Conservation (phyloP, 2,797 vertebrate genomes). For the Loris lydekkerianus region DNA sequence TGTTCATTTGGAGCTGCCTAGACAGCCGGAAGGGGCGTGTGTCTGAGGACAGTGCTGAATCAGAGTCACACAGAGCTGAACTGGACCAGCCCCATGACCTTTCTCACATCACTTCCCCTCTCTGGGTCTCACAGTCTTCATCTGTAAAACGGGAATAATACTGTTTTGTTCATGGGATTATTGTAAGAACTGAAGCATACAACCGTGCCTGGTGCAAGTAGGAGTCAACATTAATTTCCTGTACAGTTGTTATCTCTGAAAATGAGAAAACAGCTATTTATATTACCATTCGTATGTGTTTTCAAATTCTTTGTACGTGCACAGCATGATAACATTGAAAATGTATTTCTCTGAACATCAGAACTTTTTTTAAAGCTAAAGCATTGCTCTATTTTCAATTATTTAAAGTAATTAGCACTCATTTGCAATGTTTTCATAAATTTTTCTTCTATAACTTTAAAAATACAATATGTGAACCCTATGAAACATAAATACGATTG, state of each 20-base stretch:
- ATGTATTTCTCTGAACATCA: not conserved
- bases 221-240: not conserved
- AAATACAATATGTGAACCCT: not conserved
- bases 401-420: constrained; percentile 35
- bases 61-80: not conserved
- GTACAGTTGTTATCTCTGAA: not conserved
- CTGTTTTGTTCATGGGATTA: not conserved
- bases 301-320: not conserved
- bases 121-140: not conserved
- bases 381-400: not conserved
- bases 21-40: too few relatives aligned
- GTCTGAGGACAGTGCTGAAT: not conserved
- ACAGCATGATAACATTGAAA: not conserved
- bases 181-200: not conserved
- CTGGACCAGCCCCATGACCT: not conserved
- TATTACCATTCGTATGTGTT: not conserved
- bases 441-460: constrained; percentile 40
- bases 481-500: not conserved
- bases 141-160: not conserved
- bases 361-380: constrained; percentile 1
- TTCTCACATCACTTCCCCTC: not conserved
- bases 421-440: not conserved
- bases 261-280: not conserved
- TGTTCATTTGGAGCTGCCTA: not conserved
- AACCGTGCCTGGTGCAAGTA: not conserved